phyloP scores from a whole-genome alignment of 1,140 invertebrate species.

The Berghia stephanieae region DNA sequence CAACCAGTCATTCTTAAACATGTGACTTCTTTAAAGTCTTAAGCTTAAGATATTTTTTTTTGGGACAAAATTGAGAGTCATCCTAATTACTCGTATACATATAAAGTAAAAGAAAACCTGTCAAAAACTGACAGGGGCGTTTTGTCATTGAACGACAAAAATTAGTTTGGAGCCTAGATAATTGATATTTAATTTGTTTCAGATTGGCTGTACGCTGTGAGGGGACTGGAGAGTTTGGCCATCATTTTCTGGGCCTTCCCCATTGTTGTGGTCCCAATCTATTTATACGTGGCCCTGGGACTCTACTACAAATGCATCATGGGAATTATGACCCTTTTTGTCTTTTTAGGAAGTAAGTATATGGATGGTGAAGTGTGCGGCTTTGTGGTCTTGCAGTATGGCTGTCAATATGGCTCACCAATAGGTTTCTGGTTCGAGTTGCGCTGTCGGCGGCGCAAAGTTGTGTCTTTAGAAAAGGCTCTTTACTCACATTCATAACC shows the following conservation, averaged over 20 bases:
- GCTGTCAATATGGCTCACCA: background rate
- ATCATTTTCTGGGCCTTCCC: conserved; percentile 52
- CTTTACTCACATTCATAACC: background rate
- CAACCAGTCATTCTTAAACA: too few relatives aligned
- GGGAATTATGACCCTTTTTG: conserved; percentile 43
- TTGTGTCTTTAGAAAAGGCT: background rate
- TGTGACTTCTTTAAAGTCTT: background rate
- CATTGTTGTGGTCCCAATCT: conserved; percentile 54
- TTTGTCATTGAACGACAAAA: background rate
- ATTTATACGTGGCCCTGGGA: conserved; percentile 58
- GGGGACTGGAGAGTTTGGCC: conserved; percentile 50
- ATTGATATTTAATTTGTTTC: conserved; percentile 34
- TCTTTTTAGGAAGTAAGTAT: conserved; percentile 47
- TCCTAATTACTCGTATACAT: background rate
- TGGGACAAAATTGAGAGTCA: too few relatives aligned
- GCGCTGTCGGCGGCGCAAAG: background rate
- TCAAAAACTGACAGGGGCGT: background rate
- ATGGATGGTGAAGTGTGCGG: background rate
- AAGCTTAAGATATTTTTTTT: background rate
- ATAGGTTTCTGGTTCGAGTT: background rate
- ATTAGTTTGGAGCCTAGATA: background rate
- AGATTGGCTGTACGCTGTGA: conserved; percentile 53
- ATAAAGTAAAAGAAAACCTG: too few relatives aligned
- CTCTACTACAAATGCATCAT: conserved; percentile 56
- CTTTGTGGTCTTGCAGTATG: too few relatives aligned